Base-by-base conservation (phyloP, 1,140 invertebrate species). In the Rhagoletis zephyria region DNA sequence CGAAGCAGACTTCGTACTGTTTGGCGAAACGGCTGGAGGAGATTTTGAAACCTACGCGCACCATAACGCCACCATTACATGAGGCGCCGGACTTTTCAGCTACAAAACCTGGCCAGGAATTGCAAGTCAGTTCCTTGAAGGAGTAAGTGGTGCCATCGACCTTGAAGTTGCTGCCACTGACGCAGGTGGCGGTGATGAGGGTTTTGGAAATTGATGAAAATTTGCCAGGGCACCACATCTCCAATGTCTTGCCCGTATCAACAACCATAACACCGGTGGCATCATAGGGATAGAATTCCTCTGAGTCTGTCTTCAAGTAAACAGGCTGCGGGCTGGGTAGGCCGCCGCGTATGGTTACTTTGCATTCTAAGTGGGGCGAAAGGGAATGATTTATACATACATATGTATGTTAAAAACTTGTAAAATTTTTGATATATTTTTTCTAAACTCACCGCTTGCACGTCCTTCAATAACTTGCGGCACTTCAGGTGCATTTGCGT, bases 1-100 rank as follows among this genome's bases (percentile, higher is more conserved):
- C 90, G 40, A 93, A 93, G 85, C 94, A 94, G 3, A 94, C 88
- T 88, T 93, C 91, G 70, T 93, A 90, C 12, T 93, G 90, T 16
- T 90, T 89, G 19, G 93, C 87, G 45, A 94, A 94, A 16, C 91
- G 90, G 1, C 88, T 89, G 0, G 89, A 88, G 1, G 88, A 87
- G 42, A 92, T 89, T 85, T 92, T 88, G 65, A 93, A 93, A 12
- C 92, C 92, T 6, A 93, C 91, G 1, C 91, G 89, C 12, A 87
- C 88, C 5, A 90, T 87, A n/a, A 91, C 51, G 9, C 92, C 90
- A 9, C 90, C 92, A 30, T 91, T 91, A 88, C 93, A 94, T 0
- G 88, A 90, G 16, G 87, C 88, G 60, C 90, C 91, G 0, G 90
- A 90, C 64, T 92, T 93, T 30, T 92, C 42, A 2, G 93, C 93